A percentile compares a stretch with the other conserved stretches of the same genome.
phyloP scores from a whole-genome alignment of 2,113 vertebrate genomes.

The Ammospiza nelsoni region DNA sequence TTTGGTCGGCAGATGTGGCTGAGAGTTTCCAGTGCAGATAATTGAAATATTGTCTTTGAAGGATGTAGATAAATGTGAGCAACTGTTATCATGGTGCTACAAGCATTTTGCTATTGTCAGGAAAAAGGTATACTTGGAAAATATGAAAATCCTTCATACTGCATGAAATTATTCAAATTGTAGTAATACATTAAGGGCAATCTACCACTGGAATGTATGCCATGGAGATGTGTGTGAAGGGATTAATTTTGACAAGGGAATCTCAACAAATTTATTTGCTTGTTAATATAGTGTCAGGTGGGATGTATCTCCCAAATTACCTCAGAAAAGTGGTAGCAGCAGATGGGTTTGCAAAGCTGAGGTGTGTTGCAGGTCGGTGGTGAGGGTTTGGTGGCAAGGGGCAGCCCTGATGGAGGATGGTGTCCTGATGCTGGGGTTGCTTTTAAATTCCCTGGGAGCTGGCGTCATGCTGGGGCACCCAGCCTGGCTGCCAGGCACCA shows the following conservation, averaged over 20 bases:
- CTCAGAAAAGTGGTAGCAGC: background rate
- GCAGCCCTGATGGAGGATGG: background rate
- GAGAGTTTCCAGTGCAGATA: constrained; percentile 10
- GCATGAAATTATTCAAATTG: background rate
- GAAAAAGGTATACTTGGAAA: background rate
- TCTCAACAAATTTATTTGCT: background rate
- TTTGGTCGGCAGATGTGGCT: background rate
- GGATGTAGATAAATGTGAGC: background rate
- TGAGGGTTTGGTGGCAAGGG: background rate
- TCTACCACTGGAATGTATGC: background rate
- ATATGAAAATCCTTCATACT: background rate
- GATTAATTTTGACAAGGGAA: background rate
- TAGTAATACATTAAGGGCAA: background rate
- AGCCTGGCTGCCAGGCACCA: background rate
- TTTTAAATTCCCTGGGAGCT: background rate
- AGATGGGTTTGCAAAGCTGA: background rate
- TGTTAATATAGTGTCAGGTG: background rate
- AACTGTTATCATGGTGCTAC: background rate
- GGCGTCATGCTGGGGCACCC: rapidly evolving
- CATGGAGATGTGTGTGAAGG: background rate
- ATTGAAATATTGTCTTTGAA: constrained; percentile 1
- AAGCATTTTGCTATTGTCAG: background rate
- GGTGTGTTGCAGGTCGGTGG: background rate
- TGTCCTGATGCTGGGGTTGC: background rate
- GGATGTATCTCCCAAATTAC: background rate